Base-by-base conservation (phyloP, 2,888 invertebrate species). In the Luperina nickerlii region DNA sequence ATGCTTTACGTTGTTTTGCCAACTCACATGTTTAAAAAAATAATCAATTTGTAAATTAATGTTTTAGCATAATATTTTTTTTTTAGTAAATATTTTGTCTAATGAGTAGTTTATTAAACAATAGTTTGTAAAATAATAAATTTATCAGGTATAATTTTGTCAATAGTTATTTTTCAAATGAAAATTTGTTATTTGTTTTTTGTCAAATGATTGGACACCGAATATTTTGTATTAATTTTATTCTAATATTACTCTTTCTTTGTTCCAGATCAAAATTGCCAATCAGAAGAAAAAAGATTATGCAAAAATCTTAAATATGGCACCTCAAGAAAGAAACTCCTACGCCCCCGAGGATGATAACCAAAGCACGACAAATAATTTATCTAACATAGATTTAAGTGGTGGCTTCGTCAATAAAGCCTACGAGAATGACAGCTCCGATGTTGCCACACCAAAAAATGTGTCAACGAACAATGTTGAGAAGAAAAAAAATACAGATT, bases 401-500 rank as follows among this genome's bases (percentile, higher is more conserved):
- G 92, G 91, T 5, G 94, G 95, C 54, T 97, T 96, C 83, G 94
- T 96, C 1, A 97, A 97, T 82, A 97, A 96, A 86, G 96, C 92
- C n/a, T 97, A 94, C 87, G 92, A 94, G 18, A 94, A 92, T 81
- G 96, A 96, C 90, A 92, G 89, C 60, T 80, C 93, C 48, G 95
- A 95, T 83, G 86, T 89, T 85, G 77, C 89, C 83, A 90, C 87
- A 89, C 81, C 91, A 80, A 85, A 90, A 78, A 90, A 91, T 75
- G 74, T 68, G 38, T 63, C 88, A 74, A 51, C 79, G 45, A 84
- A 86, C 48, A 88, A 84, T 45, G 78, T 87, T n/a, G 92, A 90
- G 48, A 91, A 90, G 76, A 95, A 96, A 80, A 96, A 97, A 88
- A 94, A 96, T 51, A 97, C 98, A 68, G 98, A 99, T 94, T 99